These are phyloP conservation scores for Propsilocerus akamusi DNA, from an alignment of 1,140 invertebrate species.

Conservation along the genomic window DNA sequence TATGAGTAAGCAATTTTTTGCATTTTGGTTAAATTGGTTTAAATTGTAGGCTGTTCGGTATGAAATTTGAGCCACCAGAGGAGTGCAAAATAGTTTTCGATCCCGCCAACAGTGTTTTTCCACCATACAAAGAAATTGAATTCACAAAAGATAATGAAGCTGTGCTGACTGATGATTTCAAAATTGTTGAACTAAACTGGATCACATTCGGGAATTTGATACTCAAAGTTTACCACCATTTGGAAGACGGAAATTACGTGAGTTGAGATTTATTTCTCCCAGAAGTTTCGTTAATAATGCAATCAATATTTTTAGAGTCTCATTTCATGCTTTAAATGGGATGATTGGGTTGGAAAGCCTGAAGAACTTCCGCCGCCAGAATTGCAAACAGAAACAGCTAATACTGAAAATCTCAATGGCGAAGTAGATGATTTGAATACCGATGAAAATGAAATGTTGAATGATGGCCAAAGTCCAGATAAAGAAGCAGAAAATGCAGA, in stretches of 20 bases:
- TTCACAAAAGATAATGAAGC: background rate
- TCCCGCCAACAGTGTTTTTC: conserved; percentile 8
- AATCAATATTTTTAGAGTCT: background rate
- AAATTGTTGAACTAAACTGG: conserved; percentile 8
- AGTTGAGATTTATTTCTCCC: background rate
- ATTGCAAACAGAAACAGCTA: background rate
- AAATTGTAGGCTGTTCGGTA: background rate
- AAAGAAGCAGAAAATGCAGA: conserved; percentile 8
- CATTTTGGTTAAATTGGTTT: background rate
- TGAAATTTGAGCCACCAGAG: too few relatives aligned
- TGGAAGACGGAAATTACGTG: conserved; percentile 5
- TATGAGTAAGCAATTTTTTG: background rate
- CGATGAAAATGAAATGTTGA: background rate
- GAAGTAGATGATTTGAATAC: background rate
- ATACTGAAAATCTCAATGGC: background rate
- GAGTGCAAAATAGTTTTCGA: background rate
- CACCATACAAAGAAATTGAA: background rate
- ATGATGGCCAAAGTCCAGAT: conserved; percentile 15
- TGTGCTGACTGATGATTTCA: conserved; percentile 6
- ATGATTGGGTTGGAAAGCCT: background rate
- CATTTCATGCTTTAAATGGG: background rate
- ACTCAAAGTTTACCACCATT: conserved; percentile 4
- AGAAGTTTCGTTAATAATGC: background rate
- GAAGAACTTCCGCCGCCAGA: background rate
- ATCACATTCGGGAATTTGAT: conserved; percentile 9